Conservation (phyloP, 2,888 invertebrate species). For the Chrysodeixis includens region DNA sequence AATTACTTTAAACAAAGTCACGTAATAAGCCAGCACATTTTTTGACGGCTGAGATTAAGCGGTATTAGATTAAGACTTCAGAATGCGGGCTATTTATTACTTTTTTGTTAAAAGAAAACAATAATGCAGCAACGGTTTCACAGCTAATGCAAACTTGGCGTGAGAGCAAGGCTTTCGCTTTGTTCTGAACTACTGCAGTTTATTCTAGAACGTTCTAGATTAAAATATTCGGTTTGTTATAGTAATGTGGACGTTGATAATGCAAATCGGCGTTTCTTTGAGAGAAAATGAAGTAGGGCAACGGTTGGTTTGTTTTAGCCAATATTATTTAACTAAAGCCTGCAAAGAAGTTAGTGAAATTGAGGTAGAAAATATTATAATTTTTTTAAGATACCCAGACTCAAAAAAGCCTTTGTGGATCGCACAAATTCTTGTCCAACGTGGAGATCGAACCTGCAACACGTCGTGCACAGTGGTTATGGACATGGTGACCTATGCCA, state of each 20-base stretch:
- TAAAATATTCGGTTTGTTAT: slow-evolving; percentile 8
- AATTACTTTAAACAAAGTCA: slow-evolving; percentile 23
- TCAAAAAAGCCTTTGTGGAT: too few species aligned
- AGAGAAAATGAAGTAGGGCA: background rate
- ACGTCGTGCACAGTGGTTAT: too few species aligned
- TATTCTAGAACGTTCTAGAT: slow-evolving; percentile 24
- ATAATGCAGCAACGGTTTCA: slow-evolving; percentile 57
- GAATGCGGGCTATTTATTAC: slow-evolving; percentile 41
- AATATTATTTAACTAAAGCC: background rate
- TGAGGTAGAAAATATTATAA: too few species aligned
- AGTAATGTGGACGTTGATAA: slow-evolving; percentile 7
- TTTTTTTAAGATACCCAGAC: too few species aligned
- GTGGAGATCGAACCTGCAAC: too few species aligned
- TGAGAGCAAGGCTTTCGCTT: slow-evolving; percentile 58
- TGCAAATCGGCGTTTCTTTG: background rate
- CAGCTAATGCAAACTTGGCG: slow-evolving; percentile 69
- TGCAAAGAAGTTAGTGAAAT: background rate
- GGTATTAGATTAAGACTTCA: slow-evolving; percentile 56
- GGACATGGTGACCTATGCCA: too few species aligned
- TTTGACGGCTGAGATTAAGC: slow-evolving; percentile 37
- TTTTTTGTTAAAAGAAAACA: slow-evolving; percentile 53
- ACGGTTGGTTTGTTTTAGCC: background rate
- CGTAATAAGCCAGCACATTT: slow-evolving; percentile 20
- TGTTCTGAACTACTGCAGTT: slow-evolving; percentile 37
- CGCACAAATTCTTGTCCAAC: too few species aligned